Percentiles rank a stretch among this genome's conserved stretches.
These are phyloP conservation scores for Equus przewalskii DNA, from an alignment of 2,113 vertebrate genomes.

Conservation along the genomic window DNA sequence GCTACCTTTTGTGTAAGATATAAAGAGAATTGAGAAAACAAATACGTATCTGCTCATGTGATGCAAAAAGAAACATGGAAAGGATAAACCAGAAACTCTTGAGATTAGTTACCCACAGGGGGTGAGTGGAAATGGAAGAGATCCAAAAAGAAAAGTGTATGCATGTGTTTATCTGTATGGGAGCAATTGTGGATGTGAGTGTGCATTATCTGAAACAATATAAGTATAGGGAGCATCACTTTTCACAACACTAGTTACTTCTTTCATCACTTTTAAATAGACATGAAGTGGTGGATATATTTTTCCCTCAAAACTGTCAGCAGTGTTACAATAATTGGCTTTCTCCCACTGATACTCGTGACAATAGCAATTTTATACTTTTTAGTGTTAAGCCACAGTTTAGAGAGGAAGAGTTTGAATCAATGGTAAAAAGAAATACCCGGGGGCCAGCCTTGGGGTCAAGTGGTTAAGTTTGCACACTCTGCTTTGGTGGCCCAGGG, in stretches of 20 bases:
- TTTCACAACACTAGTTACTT: not conserved
- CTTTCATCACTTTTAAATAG: constrained; percentile 37
- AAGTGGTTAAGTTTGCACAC: too few relatives aligned
- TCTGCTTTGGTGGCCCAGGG: too few relatives aligned
- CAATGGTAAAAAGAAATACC: not conserved
- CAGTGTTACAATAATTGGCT: not conserved
- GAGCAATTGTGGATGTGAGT: not conserved
- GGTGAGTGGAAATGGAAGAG: not conserved
- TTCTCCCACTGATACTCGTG: constrained; percentile 17
- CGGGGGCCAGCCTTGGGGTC: too few relatives aligned
- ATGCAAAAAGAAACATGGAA: not conserved
- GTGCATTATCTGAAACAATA: not conserved
- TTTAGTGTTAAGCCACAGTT: not conserved
- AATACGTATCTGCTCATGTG: not conserved
- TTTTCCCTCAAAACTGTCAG: not conserved
- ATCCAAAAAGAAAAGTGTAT: not conserved
- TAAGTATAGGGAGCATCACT: not conserved
- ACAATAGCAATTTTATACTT: constrained; percentile 42
- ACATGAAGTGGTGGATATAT: constrained; percentile 21
- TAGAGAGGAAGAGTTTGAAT: not conserved
- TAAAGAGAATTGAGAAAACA: not conserved
- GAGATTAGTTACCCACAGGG: not conserved
- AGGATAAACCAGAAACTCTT: not conserved
- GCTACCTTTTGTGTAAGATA: not conserved
- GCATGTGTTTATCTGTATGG: not conserved